phyloP scores from a whole-genome alignment of 2,888 invertebrate species.

The Pandemis heparana region DNA sequence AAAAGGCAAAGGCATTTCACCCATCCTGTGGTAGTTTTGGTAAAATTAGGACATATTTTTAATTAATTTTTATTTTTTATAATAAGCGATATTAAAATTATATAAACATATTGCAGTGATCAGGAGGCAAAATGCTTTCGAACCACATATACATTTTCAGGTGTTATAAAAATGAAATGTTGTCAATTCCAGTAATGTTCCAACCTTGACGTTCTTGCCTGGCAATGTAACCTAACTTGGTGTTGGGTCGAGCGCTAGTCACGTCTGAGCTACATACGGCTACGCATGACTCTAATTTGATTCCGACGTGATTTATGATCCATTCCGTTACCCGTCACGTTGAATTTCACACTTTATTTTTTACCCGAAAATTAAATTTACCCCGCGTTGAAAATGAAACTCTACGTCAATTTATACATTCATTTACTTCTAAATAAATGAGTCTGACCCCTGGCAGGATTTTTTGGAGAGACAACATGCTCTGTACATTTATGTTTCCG shows the following conservation, averaged over 20 bases:
- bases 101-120: too few species aligned
- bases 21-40: too few species aligned
- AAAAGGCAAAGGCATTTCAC: too few species aligned
- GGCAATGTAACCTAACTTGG: neutral
- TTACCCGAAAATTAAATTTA: conserved; percentile 35
- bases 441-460: neutral
- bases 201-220: neutral
- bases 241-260: conserved; percentile 2
- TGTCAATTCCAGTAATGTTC: conserved; percentile 12
- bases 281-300: conserved; percentile 25
- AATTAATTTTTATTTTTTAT: too few species aligned
- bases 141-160: too few species aligned
- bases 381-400: conserved; percentile 24
- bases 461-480: neutral
- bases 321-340: conserved; percentile 19
- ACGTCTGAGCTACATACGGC: conserved; percentile 10
- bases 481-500: neutral
- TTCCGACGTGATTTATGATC: conserved; percentile 30
- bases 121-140: too few species aligned
- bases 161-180: too few species aligned
- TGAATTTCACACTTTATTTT: conserved; percentile 37
- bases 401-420: neutral
- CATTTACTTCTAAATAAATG: neutral
- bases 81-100: too few species aligned
- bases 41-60: too few species aligned